A percentile compares a stretch with the other conserved stretches of the same genome.
phyloP scores from a whole-genome alignment of 2,797 vertebrate species.

The Poeciliopsis infans region DNA sequence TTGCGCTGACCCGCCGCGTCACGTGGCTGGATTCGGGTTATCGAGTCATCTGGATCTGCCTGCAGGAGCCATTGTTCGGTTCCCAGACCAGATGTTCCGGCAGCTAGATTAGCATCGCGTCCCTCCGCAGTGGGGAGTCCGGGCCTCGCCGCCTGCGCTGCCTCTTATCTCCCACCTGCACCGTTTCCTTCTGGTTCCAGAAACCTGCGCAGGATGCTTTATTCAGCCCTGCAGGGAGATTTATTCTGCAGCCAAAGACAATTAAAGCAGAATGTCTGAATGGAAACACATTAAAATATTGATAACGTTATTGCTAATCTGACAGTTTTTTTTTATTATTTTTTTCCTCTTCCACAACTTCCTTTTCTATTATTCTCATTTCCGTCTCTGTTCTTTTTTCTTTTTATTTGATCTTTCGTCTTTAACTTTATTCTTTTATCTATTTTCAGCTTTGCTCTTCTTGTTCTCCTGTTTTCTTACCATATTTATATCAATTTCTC shows the following conservation, averaged over 20 bases:
- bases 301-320: background rate
- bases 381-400: no score
- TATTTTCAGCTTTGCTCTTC: background rate
- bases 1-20: constrained; percentile 41
- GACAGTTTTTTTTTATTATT: no score
- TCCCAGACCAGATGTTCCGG: constrained; percentile 66
- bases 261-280: background rate
- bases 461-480: background rate
- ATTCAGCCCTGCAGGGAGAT: background rate
- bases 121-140: constrained; percentile 49
- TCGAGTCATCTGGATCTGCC: constrained; percentile 53
- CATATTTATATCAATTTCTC: background rate
- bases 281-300: background rate
- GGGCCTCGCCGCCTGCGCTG: background rate
- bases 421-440: background rate
- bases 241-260: background rate
- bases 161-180: constrained; percentile 12
- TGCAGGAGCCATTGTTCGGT: constrained; percentile 50
- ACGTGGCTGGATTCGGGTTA: constrained; percentile 39
- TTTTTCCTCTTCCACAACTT: background rate
- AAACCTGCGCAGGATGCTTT: background rate
- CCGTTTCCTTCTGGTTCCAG: background rate
- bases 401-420: no score
- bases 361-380: background rate
- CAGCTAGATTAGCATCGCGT: constrained; percentile 64